Base-by-base conservation (phyloP, 2,888 invertebrate genomes). In the Lepidocyrtoides sp. region DNA sequence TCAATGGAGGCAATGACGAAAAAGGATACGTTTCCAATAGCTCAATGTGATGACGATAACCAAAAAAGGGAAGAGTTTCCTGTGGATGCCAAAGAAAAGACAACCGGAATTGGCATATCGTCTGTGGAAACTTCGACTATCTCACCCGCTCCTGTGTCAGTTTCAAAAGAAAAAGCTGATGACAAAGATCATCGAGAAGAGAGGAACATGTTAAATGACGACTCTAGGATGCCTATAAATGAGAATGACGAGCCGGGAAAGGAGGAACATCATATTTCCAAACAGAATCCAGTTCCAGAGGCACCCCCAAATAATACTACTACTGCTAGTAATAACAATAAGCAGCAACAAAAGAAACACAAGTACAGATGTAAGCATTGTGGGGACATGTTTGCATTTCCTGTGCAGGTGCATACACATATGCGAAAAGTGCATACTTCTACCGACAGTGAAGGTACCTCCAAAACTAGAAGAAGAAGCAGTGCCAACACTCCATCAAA, bases 351-450 rank as follows among this genome's bases (percentile, higher is more conserved):
- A 3, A 12, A 26, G 51, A 75, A 75, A 48, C 10, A 48, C 2
- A 44, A 26, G 23, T 82, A 63, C 29, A 10, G 60, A 29, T 82
- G 82, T 12, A 82, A 82, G 26, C 41, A 82, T 10, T 82, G 82
- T 20, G 82, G 20, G 12, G 82, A 82, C 10, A 20, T 14, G 60
- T 82, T 82, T n/a, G 0, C 36, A 14, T 60, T 41, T 20, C 82
- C 82, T 3, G 82, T 82, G 14, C 57, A 82, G n/a, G 82, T 82
- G 1, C 63, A 36, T 7, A 10, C 63, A n/a, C 82, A 82, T 26
- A 82, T 82, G 82, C 32, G 41, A 1, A 63, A 82, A 14, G 82
- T 57, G 17, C 82, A 82, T 41, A 3, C 41, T 0, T 32, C 60
- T 32, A 32, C 48, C 23, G 41, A 1, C 10, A 12, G 20, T 48